Base-by-base conservation (phyloP, 2,888 invertebrate species). In the Palloptera scutellata region DNA sequence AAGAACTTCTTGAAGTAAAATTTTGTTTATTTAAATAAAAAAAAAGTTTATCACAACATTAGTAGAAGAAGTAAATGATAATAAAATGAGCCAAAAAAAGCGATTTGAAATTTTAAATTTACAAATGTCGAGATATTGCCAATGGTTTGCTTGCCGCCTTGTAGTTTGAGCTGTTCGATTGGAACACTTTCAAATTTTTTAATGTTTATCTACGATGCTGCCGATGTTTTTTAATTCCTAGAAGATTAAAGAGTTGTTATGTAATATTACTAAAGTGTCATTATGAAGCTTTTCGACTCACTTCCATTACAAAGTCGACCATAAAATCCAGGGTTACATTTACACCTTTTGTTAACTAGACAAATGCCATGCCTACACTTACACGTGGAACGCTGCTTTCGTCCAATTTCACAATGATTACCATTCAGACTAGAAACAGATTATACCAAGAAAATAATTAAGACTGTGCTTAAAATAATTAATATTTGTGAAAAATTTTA, bases 371-470 rank as follows among this genome's bases (percentile, higher is more conserved):
- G 92, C 74, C 90, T 88, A 78, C 95, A 95, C 72, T 89, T 88
- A 83, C 94, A 94, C 64, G 90, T 89, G 51, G 91, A 91, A 72
- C 91, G 88, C 75, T 89, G 89, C 40, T 91, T 88, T 74, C 92
- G 88, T 58, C 92, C 94, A 79, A 95, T 92, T 87, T 97, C 96
- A 84, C 97, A 97, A 86, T 95, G 95, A 85, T 95, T 90, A 12
- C 97, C 97, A 72, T 90, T 89, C 76, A 92, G 91, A 20, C 30
- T 30, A 30, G 30, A 30, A 30, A n/a, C n/a, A n/a, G 2, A 30
- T 30, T 30, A 30, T 2, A 30, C 3, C 6, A 6, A 30, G n/a
- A 30, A 30, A 30, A 30, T 30, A 30, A 6, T 30, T 30, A 30
- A 30, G 2, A 30, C 3, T 30, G 6, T 4, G 6, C 30, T 30